These are phyloP conservation scores for Tiliacea aurago DNA, from an alignment of 2,888 invertebrate genomes.

Conservation along the genomic window DNA sequence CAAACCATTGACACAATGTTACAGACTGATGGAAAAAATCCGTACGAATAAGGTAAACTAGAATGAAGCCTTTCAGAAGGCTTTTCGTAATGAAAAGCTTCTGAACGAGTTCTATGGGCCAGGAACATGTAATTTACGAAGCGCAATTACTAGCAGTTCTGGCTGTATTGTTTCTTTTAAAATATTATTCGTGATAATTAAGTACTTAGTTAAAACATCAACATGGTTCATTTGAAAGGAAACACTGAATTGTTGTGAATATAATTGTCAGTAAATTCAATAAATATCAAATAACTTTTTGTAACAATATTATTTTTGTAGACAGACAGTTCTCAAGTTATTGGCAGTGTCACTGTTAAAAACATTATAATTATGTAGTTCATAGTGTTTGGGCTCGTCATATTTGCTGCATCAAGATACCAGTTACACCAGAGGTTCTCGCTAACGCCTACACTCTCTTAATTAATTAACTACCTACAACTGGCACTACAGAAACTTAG, in stretches of 20 bases:
- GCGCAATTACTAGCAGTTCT: not conserved
- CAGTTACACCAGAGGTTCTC: not conserved
- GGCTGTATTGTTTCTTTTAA: not conserved
- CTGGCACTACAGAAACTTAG: not conserved
- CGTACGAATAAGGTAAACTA: conserved; percentile 58
- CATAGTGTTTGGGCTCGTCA: not conserved
- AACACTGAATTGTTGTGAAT: not conserved
- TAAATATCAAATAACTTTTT: not conserved
- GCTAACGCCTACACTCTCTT: not conserved
- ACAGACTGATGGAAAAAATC: conserved; percentile 39
- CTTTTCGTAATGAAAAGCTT: conserved; percentile 52
- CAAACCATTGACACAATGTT: conserved; percentile 17
- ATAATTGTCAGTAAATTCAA: not conserved
- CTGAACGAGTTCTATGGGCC: conserved; percentile 29
- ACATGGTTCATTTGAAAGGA: not conserved
- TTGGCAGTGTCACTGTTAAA: conserved; percentile 3
- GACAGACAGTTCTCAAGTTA: not conserved
- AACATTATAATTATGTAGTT: not conserved
- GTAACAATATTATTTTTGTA: not conserved
- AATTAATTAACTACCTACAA: not conserved
- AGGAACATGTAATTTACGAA: conserved; percentile 30
- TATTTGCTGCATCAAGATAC: not conserved
- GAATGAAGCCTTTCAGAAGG: conserved; percentile 61
- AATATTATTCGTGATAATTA: not conserved
- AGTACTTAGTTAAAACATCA: not conserved